Conservation (phyloP, 2,797 vertebrate genomes). For the Melanotaenia trifasciata region DNA sequence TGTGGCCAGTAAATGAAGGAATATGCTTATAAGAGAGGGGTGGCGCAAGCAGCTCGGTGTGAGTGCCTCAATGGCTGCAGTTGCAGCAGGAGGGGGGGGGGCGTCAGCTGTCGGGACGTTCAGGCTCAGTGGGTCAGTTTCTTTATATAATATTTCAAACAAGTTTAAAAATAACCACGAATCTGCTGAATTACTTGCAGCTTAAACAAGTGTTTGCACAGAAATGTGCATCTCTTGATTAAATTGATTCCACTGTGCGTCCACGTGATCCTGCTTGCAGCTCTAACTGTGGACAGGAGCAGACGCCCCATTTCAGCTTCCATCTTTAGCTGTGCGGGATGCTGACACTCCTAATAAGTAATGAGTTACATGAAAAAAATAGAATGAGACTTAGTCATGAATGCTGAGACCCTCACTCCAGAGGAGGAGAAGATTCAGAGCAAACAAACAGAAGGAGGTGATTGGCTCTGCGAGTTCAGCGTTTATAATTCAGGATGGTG, state of each 20-base stretch:
- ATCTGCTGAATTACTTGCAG: background rate
- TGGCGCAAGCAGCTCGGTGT: slow-evolving; percentile 14
- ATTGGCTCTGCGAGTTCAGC: background rate
- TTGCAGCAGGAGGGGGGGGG: slow-evolving; percentile 18
- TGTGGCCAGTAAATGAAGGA: slow-evolving; percentile 56
- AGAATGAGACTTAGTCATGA: background rate
- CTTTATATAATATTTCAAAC: background rate
- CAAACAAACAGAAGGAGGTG: background rate
- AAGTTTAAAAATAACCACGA: background rate
- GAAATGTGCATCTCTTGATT: no score
- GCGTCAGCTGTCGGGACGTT: slow-evolving; percentile 8
- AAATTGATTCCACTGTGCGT: no score
- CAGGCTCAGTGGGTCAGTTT: background rate
- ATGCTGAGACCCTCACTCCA: background rate
- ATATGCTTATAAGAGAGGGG: slow-evolving; percentile 24
- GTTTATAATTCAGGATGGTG: background rate
- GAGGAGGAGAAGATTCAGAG: background rate
- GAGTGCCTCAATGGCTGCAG: slow-evolving; percentile 23
- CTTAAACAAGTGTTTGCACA: background rate
- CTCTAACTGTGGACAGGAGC: background rate
- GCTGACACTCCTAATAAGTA: background rate
- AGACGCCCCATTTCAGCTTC: background rate
- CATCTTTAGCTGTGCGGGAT: background rate
- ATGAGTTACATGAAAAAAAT: background rate
- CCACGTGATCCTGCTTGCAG: background rate